phyloP scores from a whole-genome alignment of 1,140 invertebrate genomes.

The Papilio machaon region DNA sequence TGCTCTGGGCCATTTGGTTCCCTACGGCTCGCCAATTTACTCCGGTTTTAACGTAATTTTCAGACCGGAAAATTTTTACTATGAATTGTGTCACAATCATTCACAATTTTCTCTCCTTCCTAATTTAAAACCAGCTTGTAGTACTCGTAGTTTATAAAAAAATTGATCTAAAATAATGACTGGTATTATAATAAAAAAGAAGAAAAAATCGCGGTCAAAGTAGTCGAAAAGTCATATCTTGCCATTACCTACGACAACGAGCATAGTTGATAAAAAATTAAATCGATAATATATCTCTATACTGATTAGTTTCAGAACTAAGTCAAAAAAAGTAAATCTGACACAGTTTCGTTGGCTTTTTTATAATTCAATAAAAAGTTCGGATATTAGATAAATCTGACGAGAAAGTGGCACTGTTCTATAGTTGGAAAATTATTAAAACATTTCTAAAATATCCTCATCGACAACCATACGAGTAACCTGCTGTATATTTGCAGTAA shows the following conservation, averaged over 20 bases:
- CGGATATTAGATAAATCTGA: not conserved
- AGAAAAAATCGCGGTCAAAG: not conserved
- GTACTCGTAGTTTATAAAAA: too few relatives aligned
- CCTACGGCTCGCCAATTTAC: slow-evolving; percentile 17
- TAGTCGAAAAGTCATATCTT: not conserved
- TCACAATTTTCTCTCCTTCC: not conserved
- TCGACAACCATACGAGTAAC: not conserved
- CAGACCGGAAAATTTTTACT: not conserved
- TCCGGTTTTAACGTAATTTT: not conserved
- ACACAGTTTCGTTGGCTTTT: not conserved
- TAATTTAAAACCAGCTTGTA: too few relatives aligned
- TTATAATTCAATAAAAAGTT: slow-evolving; percentile 20
- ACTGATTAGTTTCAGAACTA: not conserved
- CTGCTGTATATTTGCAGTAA: not conserved
- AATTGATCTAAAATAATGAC: not conserved
- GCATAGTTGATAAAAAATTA: not conserved
- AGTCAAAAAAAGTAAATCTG: not conserved
- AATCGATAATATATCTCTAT: slow-evolving; percentile 4
- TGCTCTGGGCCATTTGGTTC: slow-evolving; percentile 7
- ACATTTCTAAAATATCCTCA: slow-evolving; percentile 7
- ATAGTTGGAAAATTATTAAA: not conserved
- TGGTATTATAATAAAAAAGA: not conserved
- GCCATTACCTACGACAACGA: slow-evolving; percentile 7
- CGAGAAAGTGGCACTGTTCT: not conserved
- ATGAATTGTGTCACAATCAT: not conserved